A percentile compares a stretch with the other conserved stretches of the same genome.
Evolutionary conservation across 2,888 invertebrate species (phyloP).

Genomic region (Listrodromus nycthemerus): DNA sequence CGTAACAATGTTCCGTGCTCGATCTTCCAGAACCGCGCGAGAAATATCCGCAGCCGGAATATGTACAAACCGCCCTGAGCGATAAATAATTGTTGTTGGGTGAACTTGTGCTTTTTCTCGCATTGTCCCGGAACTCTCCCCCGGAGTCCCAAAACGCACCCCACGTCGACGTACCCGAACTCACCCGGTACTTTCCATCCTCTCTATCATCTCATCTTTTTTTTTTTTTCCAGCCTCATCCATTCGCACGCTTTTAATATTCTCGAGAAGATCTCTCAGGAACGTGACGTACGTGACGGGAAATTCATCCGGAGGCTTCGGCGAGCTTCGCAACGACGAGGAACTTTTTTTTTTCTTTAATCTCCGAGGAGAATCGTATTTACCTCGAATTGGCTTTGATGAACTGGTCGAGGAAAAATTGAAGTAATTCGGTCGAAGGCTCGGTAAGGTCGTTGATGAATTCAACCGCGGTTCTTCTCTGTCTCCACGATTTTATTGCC

Average conservation of each 20-base stretch:
- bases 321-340: constrained; percentile 29
- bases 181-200: constrained; percentile 37
- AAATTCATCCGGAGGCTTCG: constrained; percentile 62
- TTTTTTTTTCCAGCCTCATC: constrained; percentile 39
- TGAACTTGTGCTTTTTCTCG: constrained; percentile 81
- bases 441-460: constrained; percentile 5
- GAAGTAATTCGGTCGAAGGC: constrained; percentile 27
- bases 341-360: background rate
- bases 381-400: background rate
- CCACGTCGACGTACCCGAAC: constrained; percentile 27
- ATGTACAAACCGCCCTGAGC: constrained; percentile 59
- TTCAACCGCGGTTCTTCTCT: constrained; percentile 18
- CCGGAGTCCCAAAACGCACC: constrained; percentile 32
- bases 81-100: constrained; percentile 81
- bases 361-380: constrained; percentile 9
- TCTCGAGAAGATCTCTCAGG: constrained; percentile 26
- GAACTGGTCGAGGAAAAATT: background rate
- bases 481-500: constrained; percentile 13
- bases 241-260: constrained; percentile 22
- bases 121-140: constrained; percentile 66
- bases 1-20: constrained; percentile 76
- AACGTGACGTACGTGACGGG: constrained; percentile 59
- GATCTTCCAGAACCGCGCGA: constrained; percentile 77
- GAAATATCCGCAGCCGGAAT: constrained; percentile 68
- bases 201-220: constrained; percentile 33